Base-by-base conservation (phyloP, 1,140 invertebrate genomes). In the Drosophila littoralis region DNA sequence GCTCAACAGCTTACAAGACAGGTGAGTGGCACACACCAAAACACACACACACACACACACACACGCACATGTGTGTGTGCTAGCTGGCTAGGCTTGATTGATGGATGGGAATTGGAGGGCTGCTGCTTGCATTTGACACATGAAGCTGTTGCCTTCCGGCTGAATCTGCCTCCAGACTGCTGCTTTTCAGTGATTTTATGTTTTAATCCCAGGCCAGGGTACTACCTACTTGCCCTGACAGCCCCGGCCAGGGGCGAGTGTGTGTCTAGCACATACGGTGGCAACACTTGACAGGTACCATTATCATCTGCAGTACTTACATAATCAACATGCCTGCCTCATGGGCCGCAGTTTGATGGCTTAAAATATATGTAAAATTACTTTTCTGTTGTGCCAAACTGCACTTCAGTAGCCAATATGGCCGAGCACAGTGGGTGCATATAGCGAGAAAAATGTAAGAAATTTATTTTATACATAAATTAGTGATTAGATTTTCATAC, bases 1-100 rank as follows among this genome's bases (percentile, higher is more conserved):
- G 91, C 71, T 91, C 84, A 73, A 90, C 85, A 80, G 76, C 81
- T 76, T 91, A 91, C 79, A 92, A 86, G 79, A 81, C 89, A 91
- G 91, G 91, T 92, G 79, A 90, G 85, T 88, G 76, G 77, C 83
- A 82, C 51, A 57, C 77, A 64, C 46, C 45, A 66, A 15, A 51
- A 54, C 40, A 55, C 15, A 45, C 46, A 36, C 48, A 55, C 35
- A 28, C 7, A 43, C 46, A 28, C 15, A 51, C 3, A 43, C 12
- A 58, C 5, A 50, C 15, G 32, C 32, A 45, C n/a, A 13, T 12
- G 32, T 28, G 22, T 28, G 22, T 28, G 22, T 28, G 48, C n/a
- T 76, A 42, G 22, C 13, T 36, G 57, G 28, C 32, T 58, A 40
- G 40, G 38, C 33, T 60, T 79, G 65, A 67, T 50, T 74, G 54